Conservation (phyloP, 2,888 invertebrate species). For the Limnephilus lunatus region DNA sequence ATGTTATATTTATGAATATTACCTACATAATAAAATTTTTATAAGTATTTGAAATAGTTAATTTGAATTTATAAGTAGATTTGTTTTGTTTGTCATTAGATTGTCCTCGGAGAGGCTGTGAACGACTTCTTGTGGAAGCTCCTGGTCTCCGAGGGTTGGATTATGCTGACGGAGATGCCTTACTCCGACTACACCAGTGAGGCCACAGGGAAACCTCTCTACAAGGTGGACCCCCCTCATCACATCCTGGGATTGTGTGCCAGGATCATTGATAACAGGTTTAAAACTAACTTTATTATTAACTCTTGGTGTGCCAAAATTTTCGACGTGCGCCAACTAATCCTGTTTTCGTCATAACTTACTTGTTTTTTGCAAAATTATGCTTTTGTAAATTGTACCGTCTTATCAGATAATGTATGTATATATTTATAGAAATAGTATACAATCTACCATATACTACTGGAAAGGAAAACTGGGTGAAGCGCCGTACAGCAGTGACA, state of each 20-base stretch:
- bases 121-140: constrained; percentile 63
- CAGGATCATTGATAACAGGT: constrained; percentile 64
- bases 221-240: constrained; percentile 64
- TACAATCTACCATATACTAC: too few species aligned
- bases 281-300: not conserved
- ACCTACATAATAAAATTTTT: too few species aligned
- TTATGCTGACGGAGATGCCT: constrained; percentile 64
- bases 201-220: constrained; percentile 62
- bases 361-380: too few species aligned
- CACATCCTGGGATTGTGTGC: constrained; percentile 64
- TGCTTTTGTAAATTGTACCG: too few species aligned
- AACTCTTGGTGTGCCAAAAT: not conserved
- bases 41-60: too few species aligned
- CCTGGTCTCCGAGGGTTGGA: constrained; percentile 61
- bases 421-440: too few species aligned
- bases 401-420: too few species aligned
- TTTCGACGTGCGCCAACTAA: too few species aligned
- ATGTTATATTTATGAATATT: too few species aligned
- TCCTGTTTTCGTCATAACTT: too few species aligned
- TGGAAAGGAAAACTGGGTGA: too few species aligned
- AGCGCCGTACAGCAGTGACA: too few species aligned
- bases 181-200: constrained; percentile 64
- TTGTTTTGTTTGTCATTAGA: constrained; percentile 34
- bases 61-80: not conserved
- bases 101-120: constrained; percentile 65